A percentile compares a stretch with the other conserved stretches of the same genome.
phyloP scores from a whole-genome alignment of 2,888 invertebrate species.

The Notodonta dromedarius region DNA sequence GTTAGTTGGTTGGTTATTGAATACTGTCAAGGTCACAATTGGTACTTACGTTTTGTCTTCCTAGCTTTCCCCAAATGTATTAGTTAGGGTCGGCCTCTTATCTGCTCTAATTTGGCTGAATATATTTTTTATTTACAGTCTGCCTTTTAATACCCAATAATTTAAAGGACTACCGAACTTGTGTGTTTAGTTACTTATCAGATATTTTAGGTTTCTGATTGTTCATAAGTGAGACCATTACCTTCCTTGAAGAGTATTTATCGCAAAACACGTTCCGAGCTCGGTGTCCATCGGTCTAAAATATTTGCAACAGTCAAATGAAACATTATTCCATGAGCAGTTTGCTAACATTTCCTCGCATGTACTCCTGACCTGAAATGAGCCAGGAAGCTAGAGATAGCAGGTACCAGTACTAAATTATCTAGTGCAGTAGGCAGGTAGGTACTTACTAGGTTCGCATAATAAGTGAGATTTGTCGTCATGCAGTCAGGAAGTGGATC shows the following conservation, averaged over 20 bases:
- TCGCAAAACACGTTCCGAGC: slow-evolving; percentile 86
- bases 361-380: slow-evolving; percentile 78
- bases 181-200: not conserved
- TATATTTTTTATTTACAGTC: too few relatives aligned
- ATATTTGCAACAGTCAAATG: slow-evolving; percentile 87
- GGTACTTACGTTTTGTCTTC: too few relatives aligned
- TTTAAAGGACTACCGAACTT: too few relatives aligned
- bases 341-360: slow-evolving; percentile 83
- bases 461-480: slow-evolving; percentile 84
- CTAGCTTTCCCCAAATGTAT: too few relatives aligned
- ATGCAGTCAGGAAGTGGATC: slow-evolving; percentile 83
- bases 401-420: too few relatives aligned
- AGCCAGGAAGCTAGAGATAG: not conserved
- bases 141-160: too few relatives aligned
- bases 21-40: too few relatives aligned
- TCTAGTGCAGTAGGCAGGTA: not conserved
- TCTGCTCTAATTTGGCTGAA: too few relatives aligned
- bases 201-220: not conserved
- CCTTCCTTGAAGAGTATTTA: slow-evolving; percentile 87
- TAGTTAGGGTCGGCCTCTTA: too few relatives aligned
- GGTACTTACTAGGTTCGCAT: slow-evolving; percentile 81
- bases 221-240: slow-evolving; percentile 37
- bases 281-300: slow-evolving; percentile 87
- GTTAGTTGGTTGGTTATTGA: too few relatives aligned
- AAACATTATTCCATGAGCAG: slow-evolving; percentile 85